Evolutionary conservation across 2,797 vertebrate species (phyloP), one percentile per base, ranked within the genome.

Genomic region (Notolepis coatsorum): DNA sequence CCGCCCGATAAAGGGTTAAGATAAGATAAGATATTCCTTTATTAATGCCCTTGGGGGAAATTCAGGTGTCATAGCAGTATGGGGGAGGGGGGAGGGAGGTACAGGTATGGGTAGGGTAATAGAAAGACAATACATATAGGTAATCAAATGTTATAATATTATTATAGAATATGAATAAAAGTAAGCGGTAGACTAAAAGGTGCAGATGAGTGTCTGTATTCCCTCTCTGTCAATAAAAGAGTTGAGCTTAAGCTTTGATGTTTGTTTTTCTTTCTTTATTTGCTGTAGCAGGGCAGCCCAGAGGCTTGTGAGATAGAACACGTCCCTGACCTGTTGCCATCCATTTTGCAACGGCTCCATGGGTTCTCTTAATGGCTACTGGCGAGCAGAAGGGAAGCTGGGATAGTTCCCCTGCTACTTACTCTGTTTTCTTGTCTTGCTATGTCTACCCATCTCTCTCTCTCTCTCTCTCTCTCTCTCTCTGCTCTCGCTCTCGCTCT

Each of bases 311-410:
- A 18, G 54, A 50, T 59, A 71, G 68, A 57, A 76, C 54, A 50
- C n/a, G 18, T 85, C 84, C 65, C 39, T 59, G 60, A 84, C 75
- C 76, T 82, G 74, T 80, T 79, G 76, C 75, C 46, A 56, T 88
- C 33, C 74, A 79, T 86, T 88, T 80, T 81, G 60, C 75, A 81
- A 28, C 7, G 57, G 66, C 65, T 50, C 71, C 59, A 12, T 48
- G 38, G 38, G 72, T 45, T 58, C 38, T 1, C 42, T 18, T 15
- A 38, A n/a, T 54, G 52, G 52, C 72, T 71, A 45, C 61, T 58
- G 73, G 57, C 45, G 17, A 37, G 39, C 13, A 6, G 20, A 56
- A 46, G 55, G 52, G 53, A 13, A 45, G 30, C 28, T 47, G 33
- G 48, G 27, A 20, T 35, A 60, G 52, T 55, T 60, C 24, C 20